A percentile compares a stretch with the other conserved stretches of the same genome.
These are phyloP conservation scores for Diaprepes abbreviatus DNA, from an alignment of 2,888 invertebrate genomes.

Conservation along the genomic window DNA sequence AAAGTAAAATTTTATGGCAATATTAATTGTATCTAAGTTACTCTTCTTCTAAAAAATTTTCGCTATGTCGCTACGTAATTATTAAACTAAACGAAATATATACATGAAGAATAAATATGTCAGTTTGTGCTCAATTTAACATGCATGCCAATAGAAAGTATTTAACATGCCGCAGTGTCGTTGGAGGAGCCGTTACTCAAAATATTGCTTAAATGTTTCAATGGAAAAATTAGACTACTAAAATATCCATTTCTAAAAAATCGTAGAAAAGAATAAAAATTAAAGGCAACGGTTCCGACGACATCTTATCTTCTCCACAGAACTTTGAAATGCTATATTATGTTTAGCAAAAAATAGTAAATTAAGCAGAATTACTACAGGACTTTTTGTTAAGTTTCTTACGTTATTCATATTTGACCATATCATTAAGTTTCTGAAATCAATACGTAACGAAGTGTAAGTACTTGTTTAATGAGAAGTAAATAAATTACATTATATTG, in stretches of 20 bases:
- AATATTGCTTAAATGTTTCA: slow-evolving; percentile 11
- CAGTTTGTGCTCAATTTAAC: slow-evolving; percentile 31
- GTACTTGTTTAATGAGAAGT: too few species aligned
- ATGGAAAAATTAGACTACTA: neutral
- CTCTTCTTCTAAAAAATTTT: slow-evolving; percentile 23
- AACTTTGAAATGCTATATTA: too few species aligned
- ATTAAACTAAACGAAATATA: slow-evolving; percentile 27
- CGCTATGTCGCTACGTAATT: slow-evolving; percentile 27
- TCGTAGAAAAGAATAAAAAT: too few species aligned
- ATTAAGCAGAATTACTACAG: too few species aligned
- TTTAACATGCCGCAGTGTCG: slow-evolving; percentile 7
- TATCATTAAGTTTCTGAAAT: too few species aligned
- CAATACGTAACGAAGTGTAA: too few species aligned
- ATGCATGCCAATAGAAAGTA: slow-evolving; percentile 54
- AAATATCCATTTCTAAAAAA: neutral
- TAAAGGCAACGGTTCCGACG: too few species aligned
- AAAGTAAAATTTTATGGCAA: slow-evolving; percentile 19
- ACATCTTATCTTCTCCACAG: too few species aligned
- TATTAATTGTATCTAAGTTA: slow-evolving; percentile 26
- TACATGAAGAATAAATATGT: slow-evolving; percentile 35
- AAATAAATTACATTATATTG: too few species aligned
- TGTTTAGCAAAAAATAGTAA: too few species aligned
- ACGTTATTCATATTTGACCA: too few species aligned
- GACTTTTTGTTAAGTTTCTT: too few species aligned
- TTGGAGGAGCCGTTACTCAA: slow-evolving; percentile 1